phyloP scores from a whole-genome alignment of 2,888 invertebrate genomes.

The Lacanobia wlatinum region DNA sequence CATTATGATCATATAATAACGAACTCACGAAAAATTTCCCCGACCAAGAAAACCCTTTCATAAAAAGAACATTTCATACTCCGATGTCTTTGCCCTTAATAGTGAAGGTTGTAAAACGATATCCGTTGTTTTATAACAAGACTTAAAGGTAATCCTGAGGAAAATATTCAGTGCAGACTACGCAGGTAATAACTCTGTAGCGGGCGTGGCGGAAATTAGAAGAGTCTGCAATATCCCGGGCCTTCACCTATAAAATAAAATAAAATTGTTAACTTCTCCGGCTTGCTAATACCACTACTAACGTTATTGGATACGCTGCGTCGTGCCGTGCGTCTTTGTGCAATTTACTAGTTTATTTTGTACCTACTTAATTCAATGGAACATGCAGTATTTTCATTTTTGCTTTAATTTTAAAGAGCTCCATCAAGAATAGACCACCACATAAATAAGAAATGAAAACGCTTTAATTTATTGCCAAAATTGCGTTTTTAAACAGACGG shows the following conservation, averaged over 20 bases:
- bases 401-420: no score
- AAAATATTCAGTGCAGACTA: constrained; percentile 77
- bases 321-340: constrained; percentile 44
- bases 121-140: constrained; percentile 65
- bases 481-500: no score
- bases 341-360: background rate
- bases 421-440: no score
- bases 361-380: background rate
- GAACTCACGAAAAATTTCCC: background rate
- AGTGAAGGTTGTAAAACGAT: constrained; percentile 61
- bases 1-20: background rate
- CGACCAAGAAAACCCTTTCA: constrained; percentile 3
- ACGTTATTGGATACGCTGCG: constrained; percentile 57
- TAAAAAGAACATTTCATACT: constrained; percentile 15
- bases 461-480: no score
- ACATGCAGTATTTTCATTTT: no score
- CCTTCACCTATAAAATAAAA: constrained; percentile 74
- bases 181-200: constrained; percentile 76
- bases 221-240: constrained; percentile 80
- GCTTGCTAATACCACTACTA: constrained; percentile 56
- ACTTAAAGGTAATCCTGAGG: constrained; percentile 62
- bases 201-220: constrained; percentile 79
- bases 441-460: no score
- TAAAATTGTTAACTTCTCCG: constrained; percentile 74
- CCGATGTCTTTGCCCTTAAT: constrained; percentile 46